These are phyloP conservation scores for Chymomyza amoena DNA, from an alignment of 2,888 invertebrate species.

Conservation along the genomic window DNA sequence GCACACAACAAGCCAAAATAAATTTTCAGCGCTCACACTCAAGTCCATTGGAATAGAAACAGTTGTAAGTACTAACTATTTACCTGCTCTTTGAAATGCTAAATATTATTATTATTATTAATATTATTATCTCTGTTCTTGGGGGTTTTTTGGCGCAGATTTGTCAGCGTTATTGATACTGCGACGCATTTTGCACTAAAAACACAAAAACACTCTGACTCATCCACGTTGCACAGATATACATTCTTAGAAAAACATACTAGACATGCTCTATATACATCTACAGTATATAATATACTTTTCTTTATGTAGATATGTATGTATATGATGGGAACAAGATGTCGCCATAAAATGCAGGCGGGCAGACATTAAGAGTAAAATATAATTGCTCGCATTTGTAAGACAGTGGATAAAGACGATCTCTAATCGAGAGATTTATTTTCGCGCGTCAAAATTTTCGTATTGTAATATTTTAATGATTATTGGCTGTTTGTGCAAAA, in stretches of 20 bases:
- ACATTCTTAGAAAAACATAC: not conserved
- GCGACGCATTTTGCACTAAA: constrained; percentile 54
- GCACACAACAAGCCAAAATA: not conserved
- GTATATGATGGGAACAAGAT: not conserved
- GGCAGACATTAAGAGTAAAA: not conserved
- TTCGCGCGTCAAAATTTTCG: too few relatives aligned
- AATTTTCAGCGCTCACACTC: not conserved
- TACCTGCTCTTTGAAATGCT: not conserved
- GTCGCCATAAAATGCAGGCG: not conserved
- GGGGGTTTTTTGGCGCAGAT: constrained; percentile 33
- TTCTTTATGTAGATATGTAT: not conserved
- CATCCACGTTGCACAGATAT: constrained; percentile 11
- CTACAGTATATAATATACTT: not conserved
- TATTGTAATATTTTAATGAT: too few relatives aligned
- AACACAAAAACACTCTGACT: constrained; percentile 44
- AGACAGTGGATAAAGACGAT: not conserved
- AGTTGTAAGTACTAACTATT: not conserved
- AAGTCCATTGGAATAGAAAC: not conserved
- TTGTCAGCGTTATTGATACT: constrained; percentile 61
- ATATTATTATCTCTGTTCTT: not conserved
- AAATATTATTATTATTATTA: constrained; percentile 13
- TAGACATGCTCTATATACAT: not conserved
- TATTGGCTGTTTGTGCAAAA: too few relatives aligned
- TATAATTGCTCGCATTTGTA: not conserved
- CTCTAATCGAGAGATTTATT: too few relatives aligned